A percentile compares a stretch with the other conserved stretches of the same genome.
Evolutionary conservation across 2,888 invertebrate genomes (phyloP).

Genomic region (Azorinus chamasolen): DNA sequence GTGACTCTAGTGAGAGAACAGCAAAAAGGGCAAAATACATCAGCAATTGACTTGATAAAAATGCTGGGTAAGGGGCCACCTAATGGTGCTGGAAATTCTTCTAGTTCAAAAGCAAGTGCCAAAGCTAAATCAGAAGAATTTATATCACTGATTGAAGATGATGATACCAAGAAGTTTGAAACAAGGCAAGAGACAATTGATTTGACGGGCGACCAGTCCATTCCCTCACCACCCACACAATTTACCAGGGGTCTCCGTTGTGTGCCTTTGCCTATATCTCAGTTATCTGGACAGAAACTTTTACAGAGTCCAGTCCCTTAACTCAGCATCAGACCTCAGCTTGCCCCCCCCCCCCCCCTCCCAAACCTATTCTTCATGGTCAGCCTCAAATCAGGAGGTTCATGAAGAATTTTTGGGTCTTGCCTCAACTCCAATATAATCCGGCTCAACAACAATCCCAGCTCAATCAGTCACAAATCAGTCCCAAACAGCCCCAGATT

Average conservation of each 20-base stretch:
- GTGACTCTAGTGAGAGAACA: not conserved
- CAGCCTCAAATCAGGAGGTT: too few species aligned
- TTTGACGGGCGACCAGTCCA: conserved; percentile 31
- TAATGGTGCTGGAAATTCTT: not conserved
- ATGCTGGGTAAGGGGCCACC: not conserved
- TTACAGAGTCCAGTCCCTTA: not conserved
- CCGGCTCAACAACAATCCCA: too few species aligned
- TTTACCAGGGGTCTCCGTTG: not conserved
- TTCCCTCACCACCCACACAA: not conserved
- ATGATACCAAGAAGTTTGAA: not conserved
- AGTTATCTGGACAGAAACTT: not conserved
- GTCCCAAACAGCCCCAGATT: too few species aligned
- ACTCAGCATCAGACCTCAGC: not conserved
- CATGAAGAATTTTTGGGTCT: too few species aligned
- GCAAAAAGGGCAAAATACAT: not conserved
- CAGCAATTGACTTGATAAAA: too few species aligned
- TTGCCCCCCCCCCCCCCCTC: too few species aligned
- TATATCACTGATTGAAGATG: conserved; percentile 26
- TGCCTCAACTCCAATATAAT: too few species aligned
- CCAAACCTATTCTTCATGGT: too few species aligned
- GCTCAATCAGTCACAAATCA: too few species aligned
- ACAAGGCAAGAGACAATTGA: conserved; percentile 27
- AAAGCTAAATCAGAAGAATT: conserved; percentile 11
- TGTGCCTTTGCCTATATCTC: not conserved
- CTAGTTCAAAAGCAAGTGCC: not conserved